phyloP scores from a whole-genome alignment of 1,140 invertebrate genomes.

The Epicauta chinensis region DNA sequence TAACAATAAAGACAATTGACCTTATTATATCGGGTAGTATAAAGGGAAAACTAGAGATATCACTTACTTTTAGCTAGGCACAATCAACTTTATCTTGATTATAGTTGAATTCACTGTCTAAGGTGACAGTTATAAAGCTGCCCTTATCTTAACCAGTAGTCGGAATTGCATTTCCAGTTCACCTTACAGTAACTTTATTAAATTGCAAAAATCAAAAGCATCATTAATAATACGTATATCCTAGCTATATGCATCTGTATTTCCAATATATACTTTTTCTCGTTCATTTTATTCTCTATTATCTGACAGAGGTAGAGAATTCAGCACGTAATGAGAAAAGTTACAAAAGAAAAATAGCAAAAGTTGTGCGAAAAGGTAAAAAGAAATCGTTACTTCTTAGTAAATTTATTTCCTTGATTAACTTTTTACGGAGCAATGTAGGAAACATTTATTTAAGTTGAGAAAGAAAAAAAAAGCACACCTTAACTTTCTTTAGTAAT shows the following conservation, averaged over 20 bases:
- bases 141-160: too few relatives aligned
- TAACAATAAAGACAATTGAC: too few relatives aligned
- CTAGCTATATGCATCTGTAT: too few relatives aligned
- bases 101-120: too few relatives aligned
- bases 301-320: slow-evolving; percentile 13
- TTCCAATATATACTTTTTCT: too few relatives aligned
- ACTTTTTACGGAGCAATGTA: slow-evolving; percentile 23
- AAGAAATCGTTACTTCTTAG: slow-evolving; percentile 23
- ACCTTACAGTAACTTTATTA: slow-evolving; percentile 7
- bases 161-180: slow-evolving; percentile 10
- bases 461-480: background rate
- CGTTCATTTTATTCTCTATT: slow-evolving; percentile 13
- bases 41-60: too few relatives aligned
- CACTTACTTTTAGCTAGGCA: too few relatives aligned
- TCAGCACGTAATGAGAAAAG: slow-evolving; percentile 30
- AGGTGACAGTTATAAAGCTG: too few relatives aligned
- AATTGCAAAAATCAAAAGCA: slow-evolving; percentile 13
- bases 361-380: slow-evolving; percentile 27
- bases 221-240: background rate
- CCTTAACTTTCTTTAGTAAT: too few relatives aligned
- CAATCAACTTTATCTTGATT: too few relatives aligned
- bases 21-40: too few relatives aligned
- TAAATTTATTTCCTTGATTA: slow-evolving; percentile 32
- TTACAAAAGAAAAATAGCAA: slow-evolving; percentile 29
- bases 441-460: slow-evolving; percentile 24